Conservation (phyloP, 2,797 vertebrate genomes). For the Tragopan temminckii region DNA sequence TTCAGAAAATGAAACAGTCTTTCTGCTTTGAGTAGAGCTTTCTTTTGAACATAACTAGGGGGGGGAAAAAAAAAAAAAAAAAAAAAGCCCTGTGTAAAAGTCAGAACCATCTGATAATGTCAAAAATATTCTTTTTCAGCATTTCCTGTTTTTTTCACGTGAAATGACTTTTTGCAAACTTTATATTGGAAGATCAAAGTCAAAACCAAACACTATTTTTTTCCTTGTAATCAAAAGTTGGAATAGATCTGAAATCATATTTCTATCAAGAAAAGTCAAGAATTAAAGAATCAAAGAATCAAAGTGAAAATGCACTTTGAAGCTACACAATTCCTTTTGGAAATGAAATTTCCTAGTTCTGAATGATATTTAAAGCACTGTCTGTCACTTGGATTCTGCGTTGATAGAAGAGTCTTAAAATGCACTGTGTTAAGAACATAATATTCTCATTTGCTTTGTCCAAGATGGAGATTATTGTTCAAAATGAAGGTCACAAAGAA, state of each 20-base stretch:
- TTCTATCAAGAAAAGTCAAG: background rate
- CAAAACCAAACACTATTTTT: background rate
- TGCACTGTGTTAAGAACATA: background rate
- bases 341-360: background rate
- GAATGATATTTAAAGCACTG: background rate
- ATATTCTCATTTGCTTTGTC: background rate
- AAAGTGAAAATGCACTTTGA: background rate
- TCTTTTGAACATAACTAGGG: background rate
- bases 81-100: background rate
- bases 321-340: background rate
- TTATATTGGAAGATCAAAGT: background rate
- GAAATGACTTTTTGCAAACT: background rate
- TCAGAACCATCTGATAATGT: background rate
- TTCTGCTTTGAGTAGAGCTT: slow-evolving; percentile 3
- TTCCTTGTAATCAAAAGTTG: background rate
- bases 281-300: background rate
- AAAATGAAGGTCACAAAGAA: background rate
- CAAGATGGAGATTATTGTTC: background rate
- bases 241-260: background rate
- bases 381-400: background rate
- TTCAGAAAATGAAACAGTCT: slow-evolving; percentile 41
- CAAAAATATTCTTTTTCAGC: background rate
- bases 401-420: background rate
- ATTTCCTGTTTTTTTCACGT: background rate
- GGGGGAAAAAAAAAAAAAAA: background rate